Conservation (phyloP, 2,888 invertebrate genomes). For the Imbricaverruca yamaguchii region DNA sequence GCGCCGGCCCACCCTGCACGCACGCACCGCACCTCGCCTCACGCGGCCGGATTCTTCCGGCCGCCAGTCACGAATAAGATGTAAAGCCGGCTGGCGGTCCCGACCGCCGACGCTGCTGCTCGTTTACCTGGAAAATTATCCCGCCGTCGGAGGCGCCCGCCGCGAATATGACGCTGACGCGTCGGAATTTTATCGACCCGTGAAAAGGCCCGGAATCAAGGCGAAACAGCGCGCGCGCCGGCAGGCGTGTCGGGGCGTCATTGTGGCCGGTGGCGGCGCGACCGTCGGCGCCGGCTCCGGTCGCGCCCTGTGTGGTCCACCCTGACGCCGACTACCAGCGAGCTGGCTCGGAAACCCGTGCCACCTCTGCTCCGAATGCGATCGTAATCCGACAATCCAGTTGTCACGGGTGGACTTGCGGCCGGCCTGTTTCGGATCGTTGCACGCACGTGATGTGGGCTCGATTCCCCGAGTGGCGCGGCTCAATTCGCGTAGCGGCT, state of each 20-base stretch:
- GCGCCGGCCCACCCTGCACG: neutral
- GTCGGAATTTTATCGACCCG: slow-evolving; percentile 5
- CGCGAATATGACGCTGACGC: neutral
- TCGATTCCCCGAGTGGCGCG: no score
- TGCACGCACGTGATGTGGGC: no score
- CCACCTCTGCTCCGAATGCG: no score
- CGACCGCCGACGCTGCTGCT: neutral
- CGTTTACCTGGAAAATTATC: slow-evolving; percentile 5
- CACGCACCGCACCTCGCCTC: neutral
- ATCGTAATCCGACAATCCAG: no score
- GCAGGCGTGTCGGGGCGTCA: neutral
- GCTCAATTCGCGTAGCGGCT: no score
- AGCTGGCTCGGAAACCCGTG: no score
- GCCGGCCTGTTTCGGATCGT: no score
- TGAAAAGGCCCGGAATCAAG: slow-evolving; percentile 14
- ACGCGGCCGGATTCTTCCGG: neutral
- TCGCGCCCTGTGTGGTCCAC: neutral
- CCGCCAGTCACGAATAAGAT: slow-evolving; percentile 1
- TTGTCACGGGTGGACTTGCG: no score
- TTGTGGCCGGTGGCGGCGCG: neutral
- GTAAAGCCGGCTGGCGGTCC: slow-evolving; percentile 14
- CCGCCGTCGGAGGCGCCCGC: neutral
- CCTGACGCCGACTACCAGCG: neutral
- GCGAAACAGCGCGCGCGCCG: neutral
- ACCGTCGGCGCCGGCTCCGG: neutral